These are phyloP conservation scores for Echiichthys vipera DNA, from an alignment of 2,797 vertebrate genomes.

Conservation along the genomic window DNA sequence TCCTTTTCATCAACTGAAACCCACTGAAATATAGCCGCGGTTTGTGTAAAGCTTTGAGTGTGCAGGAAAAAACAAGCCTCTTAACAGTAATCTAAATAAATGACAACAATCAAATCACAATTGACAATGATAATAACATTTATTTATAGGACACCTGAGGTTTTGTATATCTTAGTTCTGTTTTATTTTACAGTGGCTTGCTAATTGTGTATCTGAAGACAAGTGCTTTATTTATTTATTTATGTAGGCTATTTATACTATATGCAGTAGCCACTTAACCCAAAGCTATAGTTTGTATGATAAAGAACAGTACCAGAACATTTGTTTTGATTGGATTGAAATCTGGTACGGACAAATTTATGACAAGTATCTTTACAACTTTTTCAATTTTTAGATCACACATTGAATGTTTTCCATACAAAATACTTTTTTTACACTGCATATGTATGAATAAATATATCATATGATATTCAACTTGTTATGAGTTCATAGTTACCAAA, in stretches of 20 bases:
- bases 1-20: conserved; percentile 44
- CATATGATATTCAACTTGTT: no score
- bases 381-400: no score
- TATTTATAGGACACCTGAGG: neutral
- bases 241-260: neutral
- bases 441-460: no score
- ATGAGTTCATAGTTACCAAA: no score
- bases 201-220: neutral
- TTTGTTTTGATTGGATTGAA: no score
- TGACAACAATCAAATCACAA: neutral
- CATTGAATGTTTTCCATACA: no score
- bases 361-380: no score
- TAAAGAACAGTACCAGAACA: no score
- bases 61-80: neutral
- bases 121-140: no score
- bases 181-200: neutral
- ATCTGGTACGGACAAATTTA: no score
- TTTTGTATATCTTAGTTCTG: neutral
- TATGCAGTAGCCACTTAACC: neutral
- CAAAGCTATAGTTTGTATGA: no score
- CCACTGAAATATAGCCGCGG: conserved; percentile 19
- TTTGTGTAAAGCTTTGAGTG: conserved; percentile 18
- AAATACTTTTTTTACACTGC: no score
- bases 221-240: neutral
- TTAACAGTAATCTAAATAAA: neutral